Evolutionary conservation across 2,888 invertebrate species (phyloP).

Genomic region (Prosapia bicincta): DNA sequence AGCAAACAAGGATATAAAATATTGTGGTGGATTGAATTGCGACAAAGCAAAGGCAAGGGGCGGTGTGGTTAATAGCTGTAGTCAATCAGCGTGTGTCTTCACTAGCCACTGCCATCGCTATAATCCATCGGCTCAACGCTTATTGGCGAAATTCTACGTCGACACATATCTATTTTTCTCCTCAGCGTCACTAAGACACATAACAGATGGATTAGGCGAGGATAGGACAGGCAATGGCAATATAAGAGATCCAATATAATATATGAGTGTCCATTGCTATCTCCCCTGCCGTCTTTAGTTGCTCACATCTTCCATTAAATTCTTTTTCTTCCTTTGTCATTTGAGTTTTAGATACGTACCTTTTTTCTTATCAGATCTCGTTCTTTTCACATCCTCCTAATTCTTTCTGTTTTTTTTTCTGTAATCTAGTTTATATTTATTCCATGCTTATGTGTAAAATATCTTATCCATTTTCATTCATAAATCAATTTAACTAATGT

Average conservation of each 20-base stretch:
- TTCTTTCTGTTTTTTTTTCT: too few relatives aligned
- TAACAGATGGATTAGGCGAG: conserved; percentile 12
- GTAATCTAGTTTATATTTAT: too few relatives aligned
- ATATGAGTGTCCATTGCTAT: not conserved
- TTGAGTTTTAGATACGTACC: not conserved
- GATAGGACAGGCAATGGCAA: not conserved
- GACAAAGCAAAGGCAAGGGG: too few relatives aligned
- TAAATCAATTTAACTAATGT: too few relatives aligned
- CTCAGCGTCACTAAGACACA: conserved; percentile 5
- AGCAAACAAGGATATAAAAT: too few relatives aligned
- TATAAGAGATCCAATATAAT: conserved; percentile 12
- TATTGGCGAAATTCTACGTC: conserved; percentile 14
- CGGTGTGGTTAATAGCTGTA: not conserved
- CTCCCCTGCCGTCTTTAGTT: not conserved
- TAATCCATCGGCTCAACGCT: conserved; percentile 6
- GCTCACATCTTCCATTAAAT: not conserved
- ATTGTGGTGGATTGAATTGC: too few relatives aligned
- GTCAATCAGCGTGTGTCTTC: not conserved
- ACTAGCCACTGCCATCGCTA: not conserved
- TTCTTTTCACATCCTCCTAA: too few relatives aligned
- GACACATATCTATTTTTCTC: conserved; percentile 11
- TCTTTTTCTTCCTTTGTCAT: not conserved
- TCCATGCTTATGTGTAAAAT: too few relatives aligned
- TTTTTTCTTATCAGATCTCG: too few relatives aligned
- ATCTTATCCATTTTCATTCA: too few relatives aligned